These are phyloP conservation scores for Pimpla rufipes DNA, from an alignment of 2,888 invertebrate species.

Conservation along the genomic window DNA sequence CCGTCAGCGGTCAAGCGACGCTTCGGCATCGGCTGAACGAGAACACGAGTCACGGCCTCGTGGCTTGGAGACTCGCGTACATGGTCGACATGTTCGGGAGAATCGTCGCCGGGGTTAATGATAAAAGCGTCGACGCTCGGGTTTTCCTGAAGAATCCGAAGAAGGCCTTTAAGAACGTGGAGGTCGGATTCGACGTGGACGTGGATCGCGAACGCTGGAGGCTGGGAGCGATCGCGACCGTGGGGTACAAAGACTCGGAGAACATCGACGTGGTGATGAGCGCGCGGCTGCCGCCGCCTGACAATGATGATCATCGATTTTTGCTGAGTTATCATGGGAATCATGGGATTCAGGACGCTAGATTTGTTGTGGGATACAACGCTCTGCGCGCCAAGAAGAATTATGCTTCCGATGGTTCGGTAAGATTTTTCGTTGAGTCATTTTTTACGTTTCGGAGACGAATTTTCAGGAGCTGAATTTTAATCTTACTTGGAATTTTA, in stretches of 20 bases:
- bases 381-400: slow-evolving; percentile 86
- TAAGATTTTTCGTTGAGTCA: slow-evolving; percentile 81
- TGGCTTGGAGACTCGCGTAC: slow-evolving; percentile 87
- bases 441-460: no score
- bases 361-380: slow-evolving; percentile 87
- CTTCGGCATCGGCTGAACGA: slow-evolving; percentile 82
- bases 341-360: slow-evolving; percentile 83
- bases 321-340: slow-evolving; percentile 86
- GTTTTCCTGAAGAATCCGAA: slow-evolving; percentile 87
- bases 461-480: background rate
- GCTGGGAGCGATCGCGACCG: slow-evolving; percentile 87
- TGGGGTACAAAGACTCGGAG: slow-evolving; percentile 85
- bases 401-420: slow-evolving; percentile 88
- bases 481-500: background rate
- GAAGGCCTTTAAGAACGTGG: slow-evolving; percentile 85
- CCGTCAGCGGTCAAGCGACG: slow-evolving; percentile 80
- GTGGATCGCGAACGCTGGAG: slow-evolving; percentile 87
- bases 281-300: slow-evolving; percentile 88
- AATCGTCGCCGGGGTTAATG: slow-evolving; percentile 79
- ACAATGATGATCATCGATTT: slow-evolving; percentile 88
- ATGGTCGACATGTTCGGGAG: slow-evolving; percentile 83
- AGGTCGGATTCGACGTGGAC: slow-evolving; percentile 87
- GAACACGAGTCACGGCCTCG: slow-evolving; percentile 84
- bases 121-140: slow-evolving; percentile 85
- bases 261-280: slow-evolving; percentile 87